Evolutionary conservation across 2,888 invertebrate genomes (phyloP).

Genomic region (Neoascia interrupta): DNA sequence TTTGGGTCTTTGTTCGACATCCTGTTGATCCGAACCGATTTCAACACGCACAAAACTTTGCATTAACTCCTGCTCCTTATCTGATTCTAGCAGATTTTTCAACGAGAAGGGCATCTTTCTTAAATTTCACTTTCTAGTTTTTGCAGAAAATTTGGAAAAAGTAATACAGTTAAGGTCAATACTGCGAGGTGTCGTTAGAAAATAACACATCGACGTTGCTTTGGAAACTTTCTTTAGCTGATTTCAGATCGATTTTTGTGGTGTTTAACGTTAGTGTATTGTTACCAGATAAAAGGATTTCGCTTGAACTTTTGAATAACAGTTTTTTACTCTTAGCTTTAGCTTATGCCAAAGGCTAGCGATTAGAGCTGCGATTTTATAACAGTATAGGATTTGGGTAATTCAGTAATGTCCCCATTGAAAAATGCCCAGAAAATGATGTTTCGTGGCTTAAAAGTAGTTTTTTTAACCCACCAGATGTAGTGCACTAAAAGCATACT

Average conservation of each 20-base stretch:
- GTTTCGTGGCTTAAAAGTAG: no score
- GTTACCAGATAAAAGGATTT: no score
- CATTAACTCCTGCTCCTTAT: conserved; percentile 87
- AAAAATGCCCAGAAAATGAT: no score
- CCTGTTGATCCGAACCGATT: conserved; percentile 80
- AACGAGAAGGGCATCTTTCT: conserved; percentile 79
- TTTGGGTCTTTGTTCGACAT: conserved; percentile 77
- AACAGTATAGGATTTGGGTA: no score
- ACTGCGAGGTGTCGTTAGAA: conserved; percentile 19
- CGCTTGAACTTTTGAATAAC: no score
- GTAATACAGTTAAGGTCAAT: not conserved
- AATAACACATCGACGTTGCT: conserved; percentile 39
- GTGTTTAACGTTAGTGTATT: no score
- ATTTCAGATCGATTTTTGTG: conserved; percentile 19
- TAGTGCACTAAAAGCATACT: no score
- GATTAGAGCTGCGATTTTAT: no score
- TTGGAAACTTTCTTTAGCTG: conserved; percentile 22
- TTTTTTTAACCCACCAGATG: no score
- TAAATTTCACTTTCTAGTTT: not conserved
- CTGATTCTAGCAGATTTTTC: conserved; percentile 84
- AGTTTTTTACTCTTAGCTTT: no score
- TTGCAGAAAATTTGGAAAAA: not conserved
- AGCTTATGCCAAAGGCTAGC: no score
- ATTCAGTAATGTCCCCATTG: no score
- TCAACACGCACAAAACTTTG: conserved; percentile 90